Percentiles rank a stretch among this genome's conserved stretches.
Evolutionary conservation across 2,113 vertebrate genomes (phyloP).

Genomic region (Oophaga pumilio): DNA sequence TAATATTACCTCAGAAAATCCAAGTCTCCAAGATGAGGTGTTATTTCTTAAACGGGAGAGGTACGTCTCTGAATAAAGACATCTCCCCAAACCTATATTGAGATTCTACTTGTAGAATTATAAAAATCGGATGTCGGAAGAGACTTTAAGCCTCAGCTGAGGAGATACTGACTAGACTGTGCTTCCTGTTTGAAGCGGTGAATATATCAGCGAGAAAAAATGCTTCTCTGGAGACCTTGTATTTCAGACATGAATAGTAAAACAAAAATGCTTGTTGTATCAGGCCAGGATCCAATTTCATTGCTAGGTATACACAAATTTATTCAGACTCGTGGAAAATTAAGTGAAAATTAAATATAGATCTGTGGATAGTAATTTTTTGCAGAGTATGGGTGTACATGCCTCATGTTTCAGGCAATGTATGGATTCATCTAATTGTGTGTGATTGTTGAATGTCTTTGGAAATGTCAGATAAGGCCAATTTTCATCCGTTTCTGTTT

Average conservation of each 20-base stretch:
- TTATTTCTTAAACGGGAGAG: constrained; percentile 60
- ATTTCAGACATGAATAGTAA: constrained; percentile 67
- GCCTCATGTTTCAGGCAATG: constrained; percentile 2
- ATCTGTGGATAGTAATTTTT: constrained; percentile 15
- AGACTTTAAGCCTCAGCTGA: constrained; percentile 62
- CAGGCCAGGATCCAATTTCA: constrained; percentile 46
- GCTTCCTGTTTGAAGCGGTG: constrained; percentile 72
- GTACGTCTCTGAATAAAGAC: constrained; percentile 55
- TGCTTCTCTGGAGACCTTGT: constrained; percentile 65
- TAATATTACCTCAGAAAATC: constrained; percentile 23
- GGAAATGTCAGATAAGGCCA: constrained; percentile 3
- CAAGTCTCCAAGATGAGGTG: constrained; percentile 17
- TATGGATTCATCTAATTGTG: constrained; percentile 28
- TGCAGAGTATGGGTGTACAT: background rate
- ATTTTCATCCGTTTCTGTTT: too few species aligned
- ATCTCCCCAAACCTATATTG: constrained; percentile 61
- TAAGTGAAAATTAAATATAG: constrained; percentile 49
- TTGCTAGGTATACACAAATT: constrained; percentile 52
- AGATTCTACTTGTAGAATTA: constrained; percentile 66
- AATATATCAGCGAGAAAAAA: constrained; percentile 71
- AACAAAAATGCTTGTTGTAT: constrained; percentile 59
- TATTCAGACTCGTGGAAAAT: constrained; percentile 28
- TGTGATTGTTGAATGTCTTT: constrained; percentile 33
- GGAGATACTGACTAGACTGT: constrained; percentile 71
- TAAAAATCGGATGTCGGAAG: constrained; percentile 65